Evolutionary conservation across 2,797 vertebrate species (phyloP).

Genomic region (Micrastur ruficollis): DNA sequence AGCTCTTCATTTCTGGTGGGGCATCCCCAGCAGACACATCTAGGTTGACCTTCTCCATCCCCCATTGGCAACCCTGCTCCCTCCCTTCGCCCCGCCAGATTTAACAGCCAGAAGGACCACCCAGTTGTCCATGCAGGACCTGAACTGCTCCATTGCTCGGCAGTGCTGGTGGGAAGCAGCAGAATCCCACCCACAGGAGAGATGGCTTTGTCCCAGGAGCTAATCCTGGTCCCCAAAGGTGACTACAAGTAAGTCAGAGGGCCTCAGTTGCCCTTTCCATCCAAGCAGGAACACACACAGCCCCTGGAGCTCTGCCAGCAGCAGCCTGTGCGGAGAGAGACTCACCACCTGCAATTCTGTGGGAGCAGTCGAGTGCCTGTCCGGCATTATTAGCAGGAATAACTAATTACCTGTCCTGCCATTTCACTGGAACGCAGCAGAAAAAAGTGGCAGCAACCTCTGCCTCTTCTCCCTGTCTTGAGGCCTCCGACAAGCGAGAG

Average conservation of each 20-base stretch:
- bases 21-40: neutral
- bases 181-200: neutral
- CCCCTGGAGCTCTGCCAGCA: neutral
- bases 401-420: neutral
- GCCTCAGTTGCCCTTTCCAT: neutral
- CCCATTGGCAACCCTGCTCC: neutral
- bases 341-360: neutral
- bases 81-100: neutral
- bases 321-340: neutral
- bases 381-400: neutral
- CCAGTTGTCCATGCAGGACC: neutral
- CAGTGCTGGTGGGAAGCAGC: neutral
- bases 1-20: neutral
- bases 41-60: neutral
- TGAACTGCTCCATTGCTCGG: neutral
- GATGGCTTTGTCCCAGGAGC: neutral
- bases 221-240: neutral
- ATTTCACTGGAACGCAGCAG: neutral
- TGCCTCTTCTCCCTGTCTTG: neutral
- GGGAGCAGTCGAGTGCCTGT: neutral
- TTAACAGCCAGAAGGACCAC: neutral
- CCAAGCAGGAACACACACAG: neutral
- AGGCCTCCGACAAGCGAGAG: rapidly evolving
- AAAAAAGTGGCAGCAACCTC: neutral
- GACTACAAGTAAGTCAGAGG: neutral